Conservation (phyloP, 2,888 invertebrate genomes). For the Sicus ferrugineus region DNA sequence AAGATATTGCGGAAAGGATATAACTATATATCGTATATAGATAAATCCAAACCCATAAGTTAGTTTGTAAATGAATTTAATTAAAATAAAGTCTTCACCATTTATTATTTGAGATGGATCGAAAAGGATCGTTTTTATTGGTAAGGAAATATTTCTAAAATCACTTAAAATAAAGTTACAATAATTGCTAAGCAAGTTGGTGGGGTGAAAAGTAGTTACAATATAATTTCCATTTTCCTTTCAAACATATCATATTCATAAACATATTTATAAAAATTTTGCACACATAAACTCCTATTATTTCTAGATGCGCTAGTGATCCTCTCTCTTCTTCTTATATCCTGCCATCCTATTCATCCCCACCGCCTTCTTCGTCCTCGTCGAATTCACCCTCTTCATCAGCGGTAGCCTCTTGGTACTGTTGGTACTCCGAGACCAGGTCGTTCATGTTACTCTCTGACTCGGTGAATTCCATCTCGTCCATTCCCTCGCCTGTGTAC, state of each 20-base stretch:
- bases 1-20: no score
- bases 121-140: constrained; percentile 25
- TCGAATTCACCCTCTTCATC: constrained; percentile 85
- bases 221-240: constrained; percentile 34
- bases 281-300: constrained; percentile 32
- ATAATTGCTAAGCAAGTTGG: constrained; percentile 29
- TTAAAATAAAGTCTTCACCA: no score
- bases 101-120: constrained; percentile 8
- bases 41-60: background rate
- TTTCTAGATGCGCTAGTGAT: constrained; percentile 6
- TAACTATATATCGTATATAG: no score
- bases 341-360: constrained; percentile 54
- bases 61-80: background rate
- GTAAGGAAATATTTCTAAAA: constrained; percentile 31
- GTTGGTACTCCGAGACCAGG: constrained; percentile 92
- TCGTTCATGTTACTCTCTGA: constrained; percentile 96
- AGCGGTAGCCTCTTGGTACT: constrained; percentile 90
- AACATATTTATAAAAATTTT: constrained; percentile 38
- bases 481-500: constrained; percentile 98
- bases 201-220: constrained; percentile 27
- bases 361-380: constrained; percentile 67
- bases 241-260: no score
- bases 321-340: background rate
- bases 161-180: constrained; percentile 36
- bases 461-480: constrained; percentile 96